phyloP scores from a whole-genome alignment of 2,888 invertebrate genomes.

The Leptinotarsa juncta region DNA sequence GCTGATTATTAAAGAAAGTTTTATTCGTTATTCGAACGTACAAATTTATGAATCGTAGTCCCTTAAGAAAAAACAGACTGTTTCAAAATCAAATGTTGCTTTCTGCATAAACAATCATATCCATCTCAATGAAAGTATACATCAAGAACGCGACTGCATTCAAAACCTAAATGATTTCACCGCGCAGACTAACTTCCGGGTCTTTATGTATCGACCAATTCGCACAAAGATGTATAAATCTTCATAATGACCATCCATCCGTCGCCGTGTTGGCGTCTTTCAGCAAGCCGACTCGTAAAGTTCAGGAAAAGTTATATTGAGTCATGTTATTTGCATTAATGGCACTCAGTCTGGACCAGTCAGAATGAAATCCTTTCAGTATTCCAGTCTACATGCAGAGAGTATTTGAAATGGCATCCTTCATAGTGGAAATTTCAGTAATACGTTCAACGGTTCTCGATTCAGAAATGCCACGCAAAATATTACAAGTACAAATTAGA shows the following conservation, averaged over 20 bases:
- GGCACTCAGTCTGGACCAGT: too few relatives aligned
- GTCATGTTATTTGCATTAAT: too few relatives aligned
- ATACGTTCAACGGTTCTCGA: too few relatives aligned
- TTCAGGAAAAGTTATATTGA: neutral
- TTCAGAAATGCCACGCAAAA: too few relatives aligned
- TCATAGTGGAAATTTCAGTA: too few relatives aligned
- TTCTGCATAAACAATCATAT: neutral
- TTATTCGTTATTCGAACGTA: too few relatives aligned
- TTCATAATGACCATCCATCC: conserved; percentile 5
- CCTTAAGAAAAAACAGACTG: neutral
- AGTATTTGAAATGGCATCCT: too few relatives aligned
- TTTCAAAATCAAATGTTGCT: neutral
- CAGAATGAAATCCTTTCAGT: too few relatives aligned
- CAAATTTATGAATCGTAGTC: neutral
- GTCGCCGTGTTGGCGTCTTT: conserved; percentile 18
- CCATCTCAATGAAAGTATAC: neutral
- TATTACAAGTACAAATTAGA: too few relatives aligned
- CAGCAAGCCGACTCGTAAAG: neutral
- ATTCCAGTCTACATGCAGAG: too few relatives aligned
- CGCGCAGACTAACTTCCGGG: neutral
- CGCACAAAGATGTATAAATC: conserved; percentile 3
- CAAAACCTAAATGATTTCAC: neutral
- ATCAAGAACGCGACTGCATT: neutral
- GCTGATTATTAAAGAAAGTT: too few relatives aligned
- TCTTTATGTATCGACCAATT: conserved; percentile 13